Evolutionary conservation across 2,113 vertebrate genomes (phyloP).

Genomic region (Peromyscus polionotus): DNA sequence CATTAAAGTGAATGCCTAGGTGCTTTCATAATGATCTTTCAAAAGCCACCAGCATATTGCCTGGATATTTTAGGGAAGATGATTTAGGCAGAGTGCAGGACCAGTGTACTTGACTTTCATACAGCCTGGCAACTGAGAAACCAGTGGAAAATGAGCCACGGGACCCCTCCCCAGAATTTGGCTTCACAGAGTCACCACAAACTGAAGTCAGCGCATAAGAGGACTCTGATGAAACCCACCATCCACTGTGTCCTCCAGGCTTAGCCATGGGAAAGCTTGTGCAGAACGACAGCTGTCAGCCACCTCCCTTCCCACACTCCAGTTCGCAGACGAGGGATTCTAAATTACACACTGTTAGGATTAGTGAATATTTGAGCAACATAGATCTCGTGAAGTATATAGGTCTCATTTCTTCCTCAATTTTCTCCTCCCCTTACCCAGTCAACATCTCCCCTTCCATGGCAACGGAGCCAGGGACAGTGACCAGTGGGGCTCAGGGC

Average conservation of each 20-base stretch:
- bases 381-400: not conserved
- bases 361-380: not conserved
- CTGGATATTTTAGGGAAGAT: not conserved
- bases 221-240: not conserved
- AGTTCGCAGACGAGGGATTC: not conserved
- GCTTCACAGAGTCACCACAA: not conserved
- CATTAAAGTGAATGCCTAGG: not conserved
- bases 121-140: not conserved
- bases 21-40: not conserved
- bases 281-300: not conserved
- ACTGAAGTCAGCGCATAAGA: not conserved
- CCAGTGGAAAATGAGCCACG: not conserved
- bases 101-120: not conserved
- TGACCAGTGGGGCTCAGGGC: not conserved
- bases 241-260: not conserved
- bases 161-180: not conserved
- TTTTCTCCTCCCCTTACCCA: not conserved
- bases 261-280: not conserved
- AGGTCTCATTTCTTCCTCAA: not conserved
- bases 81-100: not conserved
- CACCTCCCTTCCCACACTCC: not conserved
- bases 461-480: not conserved
- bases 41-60: not conserved
- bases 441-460: not conserved
- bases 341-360: not conserved